phyloP scores from a whole-genome alignment of 1,140 invertebrate species.

The Odontomachus brunneus region DNA sequence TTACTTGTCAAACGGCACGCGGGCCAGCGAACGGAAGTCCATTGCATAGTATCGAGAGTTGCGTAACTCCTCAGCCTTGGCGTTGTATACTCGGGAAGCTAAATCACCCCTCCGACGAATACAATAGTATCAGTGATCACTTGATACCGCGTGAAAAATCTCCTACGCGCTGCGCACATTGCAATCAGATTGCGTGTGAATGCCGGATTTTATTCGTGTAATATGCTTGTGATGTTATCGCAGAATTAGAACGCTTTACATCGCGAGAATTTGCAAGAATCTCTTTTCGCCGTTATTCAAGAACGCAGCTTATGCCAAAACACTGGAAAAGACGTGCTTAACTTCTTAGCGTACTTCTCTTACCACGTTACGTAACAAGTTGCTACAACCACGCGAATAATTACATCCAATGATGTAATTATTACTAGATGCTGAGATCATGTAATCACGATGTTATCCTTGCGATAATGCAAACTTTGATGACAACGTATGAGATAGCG shows the following conservation, averaged over 20 bases:
- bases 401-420: not conserved
- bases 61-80: slow-evolving; percentile 29
- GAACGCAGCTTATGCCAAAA: not conserved
- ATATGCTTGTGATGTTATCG: not conserved
- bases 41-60: slow-evolving; percentile 44
- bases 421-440: slow-evolving; percentile 18
- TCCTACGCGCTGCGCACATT: not conserved
- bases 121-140: not conserved
- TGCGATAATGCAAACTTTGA: not conserved
- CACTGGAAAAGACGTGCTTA: not conserved
- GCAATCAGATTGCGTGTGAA: no score
- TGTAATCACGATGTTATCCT: not conserved
- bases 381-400: slow-evolving; percentile 5
- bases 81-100: slow-evolving; percentile 8
- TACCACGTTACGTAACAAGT: not conserved
- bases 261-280: not conserved
- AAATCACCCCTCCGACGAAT: slow-evolving; percentile 15
- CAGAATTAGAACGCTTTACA: no score
- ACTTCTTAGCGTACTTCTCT: not conserved
- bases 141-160: slow-evolving; percentile 10
- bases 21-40: slow-evolving; percentile 70
- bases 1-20: slow-evolving; percentile 64
- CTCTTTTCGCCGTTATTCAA: slow-evolving; percentile 5
- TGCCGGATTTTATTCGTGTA: no score
- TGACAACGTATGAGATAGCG: not conserved